Evolutionary conservation across 1,140 invertebrate genomes (phyloP), one percentile per base, ranked within the genome.

Genomic region (Drosophila funebris): DNA sequence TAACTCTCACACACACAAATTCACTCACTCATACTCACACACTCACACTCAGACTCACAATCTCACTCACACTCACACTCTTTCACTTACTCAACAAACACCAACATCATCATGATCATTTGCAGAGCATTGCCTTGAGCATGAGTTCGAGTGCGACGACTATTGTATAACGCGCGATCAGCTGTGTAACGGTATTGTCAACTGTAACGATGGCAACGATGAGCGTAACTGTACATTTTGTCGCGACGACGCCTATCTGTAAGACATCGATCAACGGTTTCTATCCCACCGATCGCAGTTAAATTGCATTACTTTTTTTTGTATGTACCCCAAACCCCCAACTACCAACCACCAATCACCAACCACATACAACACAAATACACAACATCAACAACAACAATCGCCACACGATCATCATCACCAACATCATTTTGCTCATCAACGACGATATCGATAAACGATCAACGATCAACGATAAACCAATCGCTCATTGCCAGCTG

Each of bases 181-280:
- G 91, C 92, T 94, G 68, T 97, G 96, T 93, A 95, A 97, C 92
- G 96, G 95, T 79, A 93, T 95, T 82, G 92, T 92, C 81, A 94
- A 97, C 89, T 97, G 96, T 92, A 92, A 94, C 33, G 95, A 96
- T 92, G 93, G 93, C 89, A 95, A 95, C 72, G 96, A 97, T 88
- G 96, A 97, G 93, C 91, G 90, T 80, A 92, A 94, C 90, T 95
- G 95, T 90, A 93, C 76, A 22, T 75, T 63, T 31, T 91, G 93
- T 78, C 79, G 72, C 11, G 74, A 78, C 13, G 85, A 75, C 37
- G 84, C 91, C 67, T 91, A 80, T 72, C 91, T 91, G 91, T 92
- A 92, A 91, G 90, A 62, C 37, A 44, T 41, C 24, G 11, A 16
- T 29, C 43, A 3, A 14, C 11, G 5, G n/a, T 36, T 36, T 36